Base-by-base conservation (phyloP, 1,140 invertebrate genomes). In the Drosophila hydei region DNA sequence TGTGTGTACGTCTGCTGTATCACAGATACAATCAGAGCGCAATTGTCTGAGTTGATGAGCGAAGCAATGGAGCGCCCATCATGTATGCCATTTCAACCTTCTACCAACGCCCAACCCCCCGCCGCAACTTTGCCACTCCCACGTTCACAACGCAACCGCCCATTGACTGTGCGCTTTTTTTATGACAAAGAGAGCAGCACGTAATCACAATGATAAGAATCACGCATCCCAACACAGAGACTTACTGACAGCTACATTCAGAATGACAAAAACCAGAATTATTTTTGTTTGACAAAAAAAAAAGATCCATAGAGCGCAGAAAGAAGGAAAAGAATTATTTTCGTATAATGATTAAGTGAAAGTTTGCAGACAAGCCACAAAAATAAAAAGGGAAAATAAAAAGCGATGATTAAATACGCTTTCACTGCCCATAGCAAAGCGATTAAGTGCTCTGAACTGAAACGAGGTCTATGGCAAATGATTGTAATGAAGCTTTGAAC, bases 161-260 rank as follows among this genome's bases (percentile, higher is more conserved):
- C 23, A 48, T 23, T 65, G 45, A 50, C 19, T 50, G 54, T 50
- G 60, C 50, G 72, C 38, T 68, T 65, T 75, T 77, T 87, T 80
- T 81, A 85, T 75, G 70, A 48, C 70, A 69, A 77, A 81, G 69
- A 75, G 52, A 71, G 81, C 81, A 65, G 18, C 81, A 72, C 77
- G 81, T 87, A 85, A 85, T 85, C 81, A 85, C 73, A 85, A 87
- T 85, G 80, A 85, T 85, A 87, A 85, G 84, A 75, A 85, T 75
- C 77, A 70, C 81, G 69, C 74, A 61, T 65, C 38, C 63, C 56
- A 23, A 77, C 79, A 79, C 58, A 63, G 63, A 59, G 63, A 59
- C 54, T 55, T 68, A 68, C 76, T 52, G 42, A 38, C 61, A 54
- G 27, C 56, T 43, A 40, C 63, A 45, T 33, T 62, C 21, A 38